Evolutionary conservation across 1,140 invertebrate species (phyloP).

Genomic region (Polypedilum pembai): DNA sequence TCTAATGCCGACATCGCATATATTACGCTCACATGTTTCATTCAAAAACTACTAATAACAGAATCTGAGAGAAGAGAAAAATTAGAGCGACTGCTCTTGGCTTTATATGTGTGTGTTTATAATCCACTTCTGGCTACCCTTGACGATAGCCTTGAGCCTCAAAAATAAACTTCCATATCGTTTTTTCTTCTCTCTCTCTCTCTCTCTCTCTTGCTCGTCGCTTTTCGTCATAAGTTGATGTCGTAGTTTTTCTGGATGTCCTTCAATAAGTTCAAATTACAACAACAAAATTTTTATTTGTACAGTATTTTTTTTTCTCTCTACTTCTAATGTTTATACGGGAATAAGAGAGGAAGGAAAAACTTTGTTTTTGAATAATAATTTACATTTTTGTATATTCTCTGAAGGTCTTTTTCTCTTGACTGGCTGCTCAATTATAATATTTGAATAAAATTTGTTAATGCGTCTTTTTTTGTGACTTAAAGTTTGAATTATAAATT

Average conservation of each 20-base stretch:
- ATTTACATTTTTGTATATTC: too few relatives aligned
- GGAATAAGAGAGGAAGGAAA: too few relatives aligned
- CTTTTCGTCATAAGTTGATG: neutral
- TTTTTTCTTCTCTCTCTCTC: neutral
- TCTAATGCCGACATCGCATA: too few relatives aligned
- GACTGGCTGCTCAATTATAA: too few relatives aligned
- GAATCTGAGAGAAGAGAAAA: neutral
- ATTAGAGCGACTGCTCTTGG: neutral
- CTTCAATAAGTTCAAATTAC: neutral
- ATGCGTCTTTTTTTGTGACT: too few relatives aligned
- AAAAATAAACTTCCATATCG: conserved; percentile 17
- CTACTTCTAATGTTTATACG: too few relatives aligned
- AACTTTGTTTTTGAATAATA: too few relatives aligned
- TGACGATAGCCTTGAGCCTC: conserved; percentile 15
- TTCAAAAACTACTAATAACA: neutral
- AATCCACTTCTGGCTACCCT: neutral
- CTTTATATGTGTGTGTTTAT: neutral
- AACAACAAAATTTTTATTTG: neutral
- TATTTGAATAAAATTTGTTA: too few relatives aligned
- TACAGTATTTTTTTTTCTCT: too few relatives aligned
- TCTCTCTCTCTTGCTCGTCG: neutral
- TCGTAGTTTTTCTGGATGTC: conserved; percentile 1
- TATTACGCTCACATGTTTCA: neutral
- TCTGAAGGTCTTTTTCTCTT: too few relatives aligned
- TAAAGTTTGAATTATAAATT: too few relatives aligned